Evolutionary conservation across 1,140 invertebrate genomes (phyloP), one percentile per base, ranked within the genome.

Genomic region (Drosophila seguyi): DNA sequence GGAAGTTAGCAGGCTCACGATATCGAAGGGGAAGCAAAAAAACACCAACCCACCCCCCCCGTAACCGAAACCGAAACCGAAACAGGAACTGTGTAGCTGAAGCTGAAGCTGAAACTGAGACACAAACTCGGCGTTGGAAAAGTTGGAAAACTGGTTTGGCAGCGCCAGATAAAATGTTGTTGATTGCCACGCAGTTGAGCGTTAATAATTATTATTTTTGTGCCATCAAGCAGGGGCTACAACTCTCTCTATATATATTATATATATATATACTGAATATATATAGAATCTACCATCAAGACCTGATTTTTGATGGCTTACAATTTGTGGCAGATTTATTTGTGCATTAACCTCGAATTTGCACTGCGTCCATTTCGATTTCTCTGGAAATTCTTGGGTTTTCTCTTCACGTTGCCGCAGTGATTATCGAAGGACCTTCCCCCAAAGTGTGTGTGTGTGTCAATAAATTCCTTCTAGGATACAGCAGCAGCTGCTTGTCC

Each of bases 281-380:
- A 42, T 53, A 36, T 22, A 36, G 3, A 16, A 34, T 52, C 20
- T 52, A 60, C 31, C 36, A 31, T 16, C 36, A 53, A 25, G n/a
- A 75, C 39, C 36, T 44, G 62, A 69, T 84, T 79, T 86, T 83
- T 86, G 84, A 86, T 86, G 71, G 81, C 71, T 76, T 62, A 76
- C 83, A 83, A 88, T 90, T 90, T 88, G 85, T 90, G 85, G 85
- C 85, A 88, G 84, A 87, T 84, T 88, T 88, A 87, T 87, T 90
- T 90, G 84, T 84, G 84, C 84, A 84, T 88, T 90, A 90, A 90
- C 85, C 84, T 84, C 84, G 79, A 90, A 90, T 90, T 88, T 90
- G 80, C 84, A 88, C 76, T 76, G 74, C 62, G 67, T 83, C 84
- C 68, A 84, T 79, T 81, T 75, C 62, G 81, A 75, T 65, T 72